These are phyloP conservation scores for Stichodactyla mertensii DNA, from an alignment of 64 coral and sea anemone genomes.

Conservation along the genomic window DNA sequence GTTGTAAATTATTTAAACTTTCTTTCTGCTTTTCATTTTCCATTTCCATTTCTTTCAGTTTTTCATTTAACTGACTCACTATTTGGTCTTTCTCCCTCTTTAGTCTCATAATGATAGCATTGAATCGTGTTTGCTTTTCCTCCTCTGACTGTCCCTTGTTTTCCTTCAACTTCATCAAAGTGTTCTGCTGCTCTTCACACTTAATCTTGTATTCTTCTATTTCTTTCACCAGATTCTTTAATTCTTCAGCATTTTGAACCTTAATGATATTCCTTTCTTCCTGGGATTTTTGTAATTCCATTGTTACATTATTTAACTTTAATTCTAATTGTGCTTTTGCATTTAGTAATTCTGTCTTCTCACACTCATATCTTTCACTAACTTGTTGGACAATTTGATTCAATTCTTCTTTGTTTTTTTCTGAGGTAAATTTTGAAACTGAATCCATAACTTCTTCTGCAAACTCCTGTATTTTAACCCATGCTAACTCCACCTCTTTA, in stretches of 20 bases:
- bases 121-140: constrained; percentile 86
- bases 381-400: constrained; percentile 35
- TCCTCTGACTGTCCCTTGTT: constrained; percentile 72
- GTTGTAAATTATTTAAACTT: not conserved
- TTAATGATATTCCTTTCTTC: constrained; percentile 20
- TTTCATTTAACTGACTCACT: constrained; percentile 45
- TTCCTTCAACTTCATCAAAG: constrained; percentile 46
- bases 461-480: constrained; percentile 7
- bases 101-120: constrained; percentile 82
- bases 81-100: constrained; percentile 75
- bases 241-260: constrained; percentile 21
- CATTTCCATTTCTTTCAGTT: constrained; percentile 35
- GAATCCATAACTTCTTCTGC: not conserved
- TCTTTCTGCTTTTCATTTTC: constrained; percentile 34
- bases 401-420: constrained; percentile 43
- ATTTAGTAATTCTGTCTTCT: constrained; percentile 43
- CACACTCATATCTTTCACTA: constrained; percentile 37
- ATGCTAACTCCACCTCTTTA: not conserved
- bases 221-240: constrained; percentile 40
- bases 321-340: constrained; percentile 32
- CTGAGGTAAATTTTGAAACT: constrained; percentile 17
- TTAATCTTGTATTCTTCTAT: constrained; percentile 56
- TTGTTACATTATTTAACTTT: constrained; percentile 24
- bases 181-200: constrained; percentile 57
- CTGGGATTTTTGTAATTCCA: constrained; percentile 38